Base-by-base conservation (phyloP, 2,888 invertebrate species). In the Automeris io region DNA sequence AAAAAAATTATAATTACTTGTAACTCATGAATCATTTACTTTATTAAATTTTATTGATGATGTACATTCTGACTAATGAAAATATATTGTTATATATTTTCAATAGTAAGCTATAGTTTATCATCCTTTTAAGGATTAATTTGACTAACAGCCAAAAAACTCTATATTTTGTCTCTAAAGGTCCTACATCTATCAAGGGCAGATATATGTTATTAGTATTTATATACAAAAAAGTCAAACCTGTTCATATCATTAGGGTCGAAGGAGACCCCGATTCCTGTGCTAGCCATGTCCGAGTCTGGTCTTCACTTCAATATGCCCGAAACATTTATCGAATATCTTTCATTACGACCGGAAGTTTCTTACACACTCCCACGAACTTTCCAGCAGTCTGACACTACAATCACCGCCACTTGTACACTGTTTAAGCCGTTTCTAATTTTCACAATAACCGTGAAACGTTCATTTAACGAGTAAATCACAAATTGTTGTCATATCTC, bases 241-340 rank as follows among this genome's bases (percentile, higher is more conserved):
- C 91, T 91, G 74, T 88, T 88, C 82, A 88, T 90, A 65, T 91
- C 91, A 81, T 89, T 89, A 53, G 90, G 90, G 78, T 92, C 92
- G 72, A 92, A 92, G 40, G 90, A 87, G 63, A 89, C 89, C 70
- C 91, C 91, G 85, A 91, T 91, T 43, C 75, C 72, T 49, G 83
- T 73, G 61, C 78, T 83, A 61, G 85, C 81, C 85, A 86, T 86
- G 50, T 66, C 67, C 66, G 42, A 42, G 56, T 54, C 58, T 48
- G 61, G 57, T 53, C 47, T 53, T 58, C 52, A 62, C 54, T 47
- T 52, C 47, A 45, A 46, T 40, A 41, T 54, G 47, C 53, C 50
- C 51, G 56, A 40, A 49, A 44, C 51, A 54, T 59, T 67, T 61
- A 74, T 64, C 75, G 67, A 54, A 54, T 42, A 57, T 59, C 64